Base-by-base conservation (phyloP, 2,797 vertebrate species). In the Lepus townsendii region DNA sequence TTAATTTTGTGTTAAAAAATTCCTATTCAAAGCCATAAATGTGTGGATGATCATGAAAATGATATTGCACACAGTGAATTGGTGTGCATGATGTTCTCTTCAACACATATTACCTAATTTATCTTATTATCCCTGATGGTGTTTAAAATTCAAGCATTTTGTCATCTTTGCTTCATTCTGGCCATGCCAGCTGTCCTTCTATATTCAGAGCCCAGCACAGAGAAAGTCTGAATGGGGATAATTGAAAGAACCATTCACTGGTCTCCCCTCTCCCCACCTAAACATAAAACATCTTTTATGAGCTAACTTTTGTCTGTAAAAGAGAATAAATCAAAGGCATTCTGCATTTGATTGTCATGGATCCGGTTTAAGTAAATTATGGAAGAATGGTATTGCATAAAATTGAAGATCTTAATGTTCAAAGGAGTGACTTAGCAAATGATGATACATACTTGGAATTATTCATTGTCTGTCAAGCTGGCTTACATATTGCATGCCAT, bases 361-460 rank as follows among this genome's bases (percentile, higher is more conserved):
- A 93, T 95, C 38, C 27, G 5, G 63, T 32, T 89, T 88, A 94
- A 94, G 88, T 76, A 89, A 97, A 95, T 94, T 96, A 85, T 22
- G 30, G 52, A 89, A 79, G 75, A 91, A 91, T n/a, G 52, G 14
- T 89, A 57, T 19, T 94, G 89, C 96, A 88, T 69, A 91, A 94
- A 97, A 96, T 7, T 13, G 91, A 97, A 92, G 76, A 84, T 73
- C 50, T 96, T 92, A 75, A 95, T 91, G 96, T 76, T 60, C 91
- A 90, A 97, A 91, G 71, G 83, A 82, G 83, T 47, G 96, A 87
- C 52, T 93, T 85, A 62, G 88, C 94, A 86, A 86, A 85, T 69
- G 88, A 86, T 11, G 32, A 79, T 83, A 96, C 83, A 94, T 79
- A 66, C 92, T 42, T 7, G n/a, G 57, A 96, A 95, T 83, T 83